A percentile compares a stretch with the other conserved stretches of the same genome.
phyloP scores from a whole-genome alignment of 1,140 invertebrate genomes.

The Diorhabda carinulata region DNA sequence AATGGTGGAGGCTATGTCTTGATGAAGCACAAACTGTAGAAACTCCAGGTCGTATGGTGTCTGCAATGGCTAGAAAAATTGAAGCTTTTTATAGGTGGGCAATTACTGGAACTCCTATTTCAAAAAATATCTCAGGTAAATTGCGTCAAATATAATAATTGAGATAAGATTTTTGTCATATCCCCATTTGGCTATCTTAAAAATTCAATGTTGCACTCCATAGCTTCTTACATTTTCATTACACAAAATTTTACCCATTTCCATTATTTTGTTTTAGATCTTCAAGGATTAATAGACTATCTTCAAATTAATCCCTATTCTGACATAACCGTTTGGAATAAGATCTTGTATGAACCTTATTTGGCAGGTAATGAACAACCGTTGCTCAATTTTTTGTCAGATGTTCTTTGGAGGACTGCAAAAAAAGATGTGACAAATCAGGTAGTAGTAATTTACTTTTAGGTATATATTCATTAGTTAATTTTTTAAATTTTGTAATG shows the following conservation, averaged over 20 bases:
- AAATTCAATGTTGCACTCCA: no score
- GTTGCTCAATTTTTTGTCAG: constrained; percentile 54
- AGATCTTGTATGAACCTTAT: constrained; percentile 56
- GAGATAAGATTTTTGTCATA: not conserved
- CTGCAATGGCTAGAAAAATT: constrained; percentile 62
- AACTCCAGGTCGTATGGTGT: constrained; percentile 53
- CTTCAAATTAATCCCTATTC: constrained; percentile 60
- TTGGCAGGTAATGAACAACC: constrained; percentile 48
- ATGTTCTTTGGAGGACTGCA: constrained; percentile 66
- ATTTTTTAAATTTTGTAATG: not conserved
- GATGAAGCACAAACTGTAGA: constrained; percentile 85
- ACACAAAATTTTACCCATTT: not conserved
- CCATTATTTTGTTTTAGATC: constrained; percentile 49
- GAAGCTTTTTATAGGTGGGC: constrained; percentile 68
- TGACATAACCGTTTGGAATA: constrained; percentile 53
- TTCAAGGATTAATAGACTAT: constrained; percentile 69
- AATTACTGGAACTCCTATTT: constrained; percentile 73
- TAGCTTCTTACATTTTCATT: not conserved
- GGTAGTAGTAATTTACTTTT: constrained; percentile 24
- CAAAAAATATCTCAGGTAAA: constrained; percentile 58
- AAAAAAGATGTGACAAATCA: constrained; percentile 61
- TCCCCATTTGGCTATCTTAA: no score
- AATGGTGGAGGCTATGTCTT: constrained; percentile 76
- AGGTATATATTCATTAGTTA: not conserved
- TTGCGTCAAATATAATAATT: not conserved